These are phyloP conservation scores for Phymastichus coffea DNA, from an alignment of 1,140 invertebrate genomes.

Conservation along the genomic window DNA sequence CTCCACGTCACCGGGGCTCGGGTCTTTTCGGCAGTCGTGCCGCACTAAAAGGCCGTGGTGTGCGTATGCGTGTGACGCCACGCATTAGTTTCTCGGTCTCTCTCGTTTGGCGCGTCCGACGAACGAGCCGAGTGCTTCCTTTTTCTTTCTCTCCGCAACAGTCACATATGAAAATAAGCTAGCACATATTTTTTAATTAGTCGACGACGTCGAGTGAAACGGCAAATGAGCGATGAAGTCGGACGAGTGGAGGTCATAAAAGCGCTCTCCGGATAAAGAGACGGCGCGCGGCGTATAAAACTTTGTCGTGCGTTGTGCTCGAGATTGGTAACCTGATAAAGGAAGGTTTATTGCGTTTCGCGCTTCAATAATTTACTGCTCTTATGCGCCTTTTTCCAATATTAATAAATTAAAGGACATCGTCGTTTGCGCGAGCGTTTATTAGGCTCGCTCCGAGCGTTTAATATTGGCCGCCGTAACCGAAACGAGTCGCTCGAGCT, in stretches of 20 bases:
- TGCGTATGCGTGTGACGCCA: neutral
- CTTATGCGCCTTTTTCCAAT: constrained; percentile 15
- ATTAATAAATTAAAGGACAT: constrained; percentile 9
- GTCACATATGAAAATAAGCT: constrained; percentile 9
- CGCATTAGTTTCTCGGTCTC: neutral
- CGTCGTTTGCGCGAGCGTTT: too few relatives aligned
- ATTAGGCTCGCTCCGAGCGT: neutral
- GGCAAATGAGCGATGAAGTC: constrained; percentile 14
- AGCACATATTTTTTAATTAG: constrained; percentile 23
- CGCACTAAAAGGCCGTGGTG: neutral
- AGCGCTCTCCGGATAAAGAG: constrained; percentile 13
- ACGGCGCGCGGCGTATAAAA: neutral
- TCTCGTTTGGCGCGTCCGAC: neutral
- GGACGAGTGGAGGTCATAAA: constrained; percentile 21
- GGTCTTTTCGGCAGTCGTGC: neutral
- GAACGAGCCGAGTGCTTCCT: too few relatives aligned
- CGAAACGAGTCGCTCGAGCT: neutral
- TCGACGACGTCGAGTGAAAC: constrained; percentile 2
- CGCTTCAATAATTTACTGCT: constrained; percentile 18
- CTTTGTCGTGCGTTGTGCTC: constrained; percentile 13
- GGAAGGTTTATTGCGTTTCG: constrained; percentile 18
- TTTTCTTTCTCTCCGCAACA: neutral
- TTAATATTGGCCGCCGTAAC: neutral
- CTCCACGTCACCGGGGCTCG: neutral
- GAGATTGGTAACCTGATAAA: constrained; percentile 10